Conservation (phyloP, 2,888 invertebrate genomes). For the Baccha elongata region DNA sequence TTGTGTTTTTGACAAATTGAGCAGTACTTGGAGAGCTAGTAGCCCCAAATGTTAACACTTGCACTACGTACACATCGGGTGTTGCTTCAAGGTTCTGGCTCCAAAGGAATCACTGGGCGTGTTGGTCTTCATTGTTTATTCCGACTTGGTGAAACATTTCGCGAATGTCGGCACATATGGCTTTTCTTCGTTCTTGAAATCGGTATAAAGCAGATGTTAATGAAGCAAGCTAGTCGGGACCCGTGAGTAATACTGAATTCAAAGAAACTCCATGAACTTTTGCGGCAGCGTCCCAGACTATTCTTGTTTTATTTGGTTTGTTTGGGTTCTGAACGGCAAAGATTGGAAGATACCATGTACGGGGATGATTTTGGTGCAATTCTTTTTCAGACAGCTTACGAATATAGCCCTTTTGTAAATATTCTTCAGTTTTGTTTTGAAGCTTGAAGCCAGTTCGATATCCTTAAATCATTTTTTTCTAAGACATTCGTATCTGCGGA, state of each 20-base stretch:
- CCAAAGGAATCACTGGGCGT: conserved; percentile 77
- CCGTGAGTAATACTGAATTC: conserved; percentile 74
- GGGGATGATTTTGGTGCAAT: conserved; percentile 18
- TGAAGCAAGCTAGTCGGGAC: conserved; percentile 77
- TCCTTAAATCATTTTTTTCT: conserved; percentile 61
- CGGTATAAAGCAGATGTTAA: conserved; percentile 78
- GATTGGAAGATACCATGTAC: conserved; percentile 76
- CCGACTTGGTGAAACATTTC: conserved; percentile 76
- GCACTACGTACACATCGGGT: conserved; percentile 59
- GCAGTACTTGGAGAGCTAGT: conserved; percentile 10
- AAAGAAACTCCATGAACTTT: conserved; percentile 41
- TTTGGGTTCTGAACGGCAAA: conserved; percentile 65
- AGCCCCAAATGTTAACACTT: conserved; percentile 17
- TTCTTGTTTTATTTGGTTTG: conserved; percentile 75
- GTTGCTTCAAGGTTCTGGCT: conserved; percentile 36
- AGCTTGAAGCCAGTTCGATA: neutral
- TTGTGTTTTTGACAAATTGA: conserved; percentile 32
- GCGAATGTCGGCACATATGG: conserved; percentile 76
- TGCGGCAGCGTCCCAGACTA: conserved; percentile 78
- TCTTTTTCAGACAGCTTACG: conserved; percentile 15
- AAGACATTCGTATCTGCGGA: conserved; percentile 56
- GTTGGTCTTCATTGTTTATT: conserved; percentile 71
- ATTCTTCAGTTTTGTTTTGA: conserved; percentile 24
- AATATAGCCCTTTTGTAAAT: neutral
- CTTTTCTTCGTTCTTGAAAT: conserved; percentile 78